A percentile compares a stretch with the other conserved stretches of the same genome.
phyloP scores from a whole-genome alignment of 1,140 invertebrate species.

The Saxidomus purpurata region DNA sequence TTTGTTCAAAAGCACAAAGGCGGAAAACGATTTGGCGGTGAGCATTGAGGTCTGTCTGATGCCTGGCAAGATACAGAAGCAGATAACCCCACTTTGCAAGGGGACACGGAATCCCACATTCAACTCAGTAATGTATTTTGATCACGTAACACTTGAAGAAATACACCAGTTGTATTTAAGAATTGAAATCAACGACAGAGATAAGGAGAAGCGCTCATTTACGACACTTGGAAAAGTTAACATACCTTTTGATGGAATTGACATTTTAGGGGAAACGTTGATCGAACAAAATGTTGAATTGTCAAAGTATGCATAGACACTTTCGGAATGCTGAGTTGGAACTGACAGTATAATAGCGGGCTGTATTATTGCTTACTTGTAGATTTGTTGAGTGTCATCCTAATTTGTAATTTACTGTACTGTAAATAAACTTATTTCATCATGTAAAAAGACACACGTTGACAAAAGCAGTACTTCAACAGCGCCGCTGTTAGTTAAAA shows the following conservation, averaged over 20 bases:
- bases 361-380: too few relatives aligned
- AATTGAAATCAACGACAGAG: constrained; percentile 2
- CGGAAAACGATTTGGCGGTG: background rate
- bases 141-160: background rate
- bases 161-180: constrained; percentile 4
- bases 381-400: too few relatives aligned
- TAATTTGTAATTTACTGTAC: too few relatives aligned
- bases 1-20: background rate
- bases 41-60: background rate
- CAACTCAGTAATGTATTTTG: background rate
- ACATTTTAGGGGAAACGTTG: background rate
- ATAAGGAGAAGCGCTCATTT: background rate
- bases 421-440: too few relatives aligned
- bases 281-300: background rate
- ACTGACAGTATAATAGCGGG: too few relatives aligned
- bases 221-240: background rate
- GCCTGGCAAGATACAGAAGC: constrained; percentile 14
- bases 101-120: background rate
- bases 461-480: too few relatives aligned
- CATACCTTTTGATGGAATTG: background rate
- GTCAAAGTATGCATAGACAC: background rate
- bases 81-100: background rate
- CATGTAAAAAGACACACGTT: too few relatives aligned
- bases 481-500: too few relatives aligned
- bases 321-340: too few relatives aligned